These are phyloP conservation scores for Nannospalax galili DNA, from an alignment of 2,113 vertebrate species.

Conservation along the genomic window DNA sequence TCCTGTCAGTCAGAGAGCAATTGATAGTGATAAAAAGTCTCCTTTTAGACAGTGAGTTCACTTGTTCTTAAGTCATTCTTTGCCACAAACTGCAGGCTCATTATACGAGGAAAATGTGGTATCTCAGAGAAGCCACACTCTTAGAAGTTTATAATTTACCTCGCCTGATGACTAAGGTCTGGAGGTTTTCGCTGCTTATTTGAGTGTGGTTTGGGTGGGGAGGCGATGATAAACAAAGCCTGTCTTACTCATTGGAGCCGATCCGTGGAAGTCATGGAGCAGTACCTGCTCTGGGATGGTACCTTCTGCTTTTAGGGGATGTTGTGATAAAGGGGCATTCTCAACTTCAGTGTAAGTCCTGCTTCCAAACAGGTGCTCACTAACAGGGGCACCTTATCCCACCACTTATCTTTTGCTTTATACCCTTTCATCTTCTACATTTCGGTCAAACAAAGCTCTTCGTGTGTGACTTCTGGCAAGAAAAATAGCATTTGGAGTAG, in stretches of 20 bases:
- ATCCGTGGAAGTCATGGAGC: not conserved
- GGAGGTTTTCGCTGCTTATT: slow-evolving; percentile 58
- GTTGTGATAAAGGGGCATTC: not conserved
- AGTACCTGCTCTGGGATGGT: not conserved
- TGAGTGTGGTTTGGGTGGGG: slow-evolving; percentile 57
- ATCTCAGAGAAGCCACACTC: slow-evolving; percentile 55
- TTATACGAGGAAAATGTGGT: slow-evolving; percentile 62
- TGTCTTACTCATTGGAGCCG: not conserved
- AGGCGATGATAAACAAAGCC: not conserved
- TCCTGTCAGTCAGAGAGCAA: slow-evolving; percentile 34
- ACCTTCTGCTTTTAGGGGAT: not conserved
- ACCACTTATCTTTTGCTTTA: not conserved
- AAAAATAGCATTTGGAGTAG: not conserved
- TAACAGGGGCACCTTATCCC: accelerated
- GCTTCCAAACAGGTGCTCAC: not conserved
- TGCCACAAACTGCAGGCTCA: slow-evolving; percentile 69
- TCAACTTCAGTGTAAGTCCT: not conserved
- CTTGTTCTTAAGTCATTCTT: slow-evolving; percentile 69
- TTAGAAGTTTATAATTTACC: slow-evolving; percentile 73
- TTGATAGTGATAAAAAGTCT: slow-evolving; percentile 55
- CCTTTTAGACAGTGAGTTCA: slow-evolving; percentile 74
- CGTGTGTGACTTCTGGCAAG: not conserved
- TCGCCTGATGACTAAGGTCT: slow-evolving; percentile 68
- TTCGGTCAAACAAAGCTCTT: not conserved
- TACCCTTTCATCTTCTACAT: not conserved